Base-by-base conservation (phyloP, 1,140 invertebrate genomes). In the Charaxes varanes region DNA sequence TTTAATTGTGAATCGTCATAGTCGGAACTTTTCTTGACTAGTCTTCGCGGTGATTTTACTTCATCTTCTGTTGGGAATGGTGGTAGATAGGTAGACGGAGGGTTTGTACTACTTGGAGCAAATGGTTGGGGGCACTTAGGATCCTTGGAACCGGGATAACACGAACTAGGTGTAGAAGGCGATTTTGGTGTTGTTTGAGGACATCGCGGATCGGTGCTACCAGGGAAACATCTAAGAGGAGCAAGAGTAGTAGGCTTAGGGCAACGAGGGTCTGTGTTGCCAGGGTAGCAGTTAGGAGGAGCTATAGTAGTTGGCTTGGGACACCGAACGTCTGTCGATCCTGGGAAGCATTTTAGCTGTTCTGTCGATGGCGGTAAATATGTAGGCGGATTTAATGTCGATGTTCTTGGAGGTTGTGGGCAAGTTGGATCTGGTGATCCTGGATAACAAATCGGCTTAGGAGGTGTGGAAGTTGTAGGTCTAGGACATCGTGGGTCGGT, bases 121-220 rank as follows among this genome's bases (percentile, higher is more conserved):
- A 84, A 85, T 13, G 84, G 82, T 43, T 85, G 80, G 2, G 87
- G 86, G 43, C 88, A 89, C 34, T 86, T 86, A 4, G 87, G 87
- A 74, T 89, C 87, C 24, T 67, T 84, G 6, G 87, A 87, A 21
- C 88, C 88, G 3, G 87, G 87, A 42, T 86, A 88, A 50, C 87
- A 88, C 17, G 84, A 84, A 30, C 74, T 76, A 4, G 83, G 81
- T 3, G 79, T 73, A 4, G 73, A 23, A 16, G 76, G 60, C 3
- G 62, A 55, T 37, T 54, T 26, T 4, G 62, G 46, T 11, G 61
- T 62, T 30, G 76, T 62, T n/a, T 68, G 47, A 1, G 82, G 79
- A 51, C 82, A 85, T 41, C 74, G 49, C 28, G 83, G 83, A 65
- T 85, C 79, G 2, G 53, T 70, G 10, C 56, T 59, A 3, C 74